These are phyloP conservation scores for Xanthia icteritia DNA, from an alignment of 2,888 invertebrate genomes.

Conservation along the genomic window DNA sequence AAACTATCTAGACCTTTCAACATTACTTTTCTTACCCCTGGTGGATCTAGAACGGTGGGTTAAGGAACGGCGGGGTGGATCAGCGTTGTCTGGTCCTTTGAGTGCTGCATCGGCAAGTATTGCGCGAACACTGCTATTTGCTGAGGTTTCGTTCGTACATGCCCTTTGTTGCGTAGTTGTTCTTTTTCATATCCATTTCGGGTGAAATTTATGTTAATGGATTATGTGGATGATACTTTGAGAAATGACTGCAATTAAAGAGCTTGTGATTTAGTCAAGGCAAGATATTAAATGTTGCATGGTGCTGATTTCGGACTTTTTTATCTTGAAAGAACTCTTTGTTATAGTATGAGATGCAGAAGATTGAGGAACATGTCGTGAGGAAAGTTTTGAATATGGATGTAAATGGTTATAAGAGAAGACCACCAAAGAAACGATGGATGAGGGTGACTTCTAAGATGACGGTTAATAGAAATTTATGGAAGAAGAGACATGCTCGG, in stretches of 20 bases:
- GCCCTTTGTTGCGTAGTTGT: slow-evolving; percentile 66
- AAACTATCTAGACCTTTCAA: slow-evolving; percentile 71
- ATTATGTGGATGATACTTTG: slow-evolving; percentile 48
- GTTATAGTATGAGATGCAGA: too few relatives aligned
- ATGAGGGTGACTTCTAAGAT: neutral
- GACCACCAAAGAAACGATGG: neutral
- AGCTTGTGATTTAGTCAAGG: slow-evolving; percentile 3
- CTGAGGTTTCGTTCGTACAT: slow-evolving; percentile 79
- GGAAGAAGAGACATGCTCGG: too few relatives aligned
- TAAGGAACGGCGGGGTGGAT: slow-evolving; percentile 65
- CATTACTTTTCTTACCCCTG: slow-evolving; percentile 45
- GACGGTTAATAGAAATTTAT: neutral
- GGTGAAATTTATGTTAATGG: slow-evolving; percentile 41
- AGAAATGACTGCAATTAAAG: slow-evolving; percentile 35
- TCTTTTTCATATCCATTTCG: slow-evolving; percentile 59
- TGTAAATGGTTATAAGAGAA: neutral
- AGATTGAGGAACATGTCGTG: neutral
- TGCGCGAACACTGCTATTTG: slow-evolving; percentile 83
- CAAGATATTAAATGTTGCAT: slow-evolving; percentile 15
- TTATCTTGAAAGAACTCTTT: neutral
- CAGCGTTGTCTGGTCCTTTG: slow-evolving; percentile 66
- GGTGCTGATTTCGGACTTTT: slow-evolving; percentile 6
- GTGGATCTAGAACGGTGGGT: neutral
- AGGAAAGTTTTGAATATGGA: neutral
- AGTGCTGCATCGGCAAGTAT: slow-evolving; percentile 79